phyloP scores from a whole-genome alignment of 2,888 invertebrate genomes.

The Melipona beecheii region DNA sequence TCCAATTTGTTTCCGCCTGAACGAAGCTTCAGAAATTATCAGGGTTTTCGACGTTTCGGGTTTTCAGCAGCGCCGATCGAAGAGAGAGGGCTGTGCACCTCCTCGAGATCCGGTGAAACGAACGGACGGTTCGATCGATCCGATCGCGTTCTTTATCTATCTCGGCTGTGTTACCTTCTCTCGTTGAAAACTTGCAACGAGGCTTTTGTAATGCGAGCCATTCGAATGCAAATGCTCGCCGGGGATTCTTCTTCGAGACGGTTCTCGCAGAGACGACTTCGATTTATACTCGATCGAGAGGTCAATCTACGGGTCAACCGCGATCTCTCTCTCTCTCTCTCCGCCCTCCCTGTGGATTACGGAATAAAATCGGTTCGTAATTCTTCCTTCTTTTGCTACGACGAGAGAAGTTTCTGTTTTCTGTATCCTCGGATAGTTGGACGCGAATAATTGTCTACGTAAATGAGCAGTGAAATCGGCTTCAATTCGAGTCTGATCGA shows the following conservation, averaged over 20 bases:
- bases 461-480: too few relatives aligned
- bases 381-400: background rate
- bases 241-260: conserved; percentile 25
- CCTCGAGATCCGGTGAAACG: background rate
- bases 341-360: background rate
- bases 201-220: conserved; percentile 50
- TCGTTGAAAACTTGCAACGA: conserved; percentile 59
- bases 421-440: background rate
- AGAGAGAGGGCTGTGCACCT: background rate
- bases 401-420: background rate
- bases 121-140: conserved; percentile 27
- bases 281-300: conserved; percentile 13
- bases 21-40: background rate
- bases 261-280: conserved; percentile 21
- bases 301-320: conserved; percentile 17
- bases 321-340: background rate
- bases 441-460: background rate
- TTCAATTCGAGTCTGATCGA: background rate
- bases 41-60: background rate
- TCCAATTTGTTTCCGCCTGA: background rate
- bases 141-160: conserved; percentile 29
- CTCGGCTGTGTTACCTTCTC: conserved; percentile 9
- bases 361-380: conserved; percentile 2
- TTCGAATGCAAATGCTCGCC: conserved; percentile 58
- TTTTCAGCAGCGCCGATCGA: background rate